Evolutionary conservation across 2,888 invertebrate species (phyloP), one percentile per base, ranked within the genome.

Genomic region (Ctenicera cuprea): DNA sequence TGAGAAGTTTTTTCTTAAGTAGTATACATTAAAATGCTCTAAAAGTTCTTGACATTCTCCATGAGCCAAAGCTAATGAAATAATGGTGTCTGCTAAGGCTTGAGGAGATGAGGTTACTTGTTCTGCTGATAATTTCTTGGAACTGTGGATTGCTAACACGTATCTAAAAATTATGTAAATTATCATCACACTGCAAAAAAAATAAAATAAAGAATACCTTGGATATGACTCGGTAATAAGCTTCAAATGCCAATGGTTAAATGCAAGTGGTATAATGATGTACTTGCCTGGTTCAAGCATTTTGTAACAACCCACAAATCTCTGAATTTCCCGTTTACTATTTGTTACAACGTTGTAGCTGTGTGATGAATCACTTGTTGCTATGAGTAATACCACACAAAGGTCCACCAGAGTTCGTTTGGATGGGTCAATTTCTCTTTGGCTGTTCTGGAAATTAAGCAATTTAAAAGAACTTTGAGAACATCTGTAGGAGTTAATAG

Each of bases 231-330:
- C 89, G 9, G 93, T 91, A 83, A 94, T 94, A 79, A 96, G 91
- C 1, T 95, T 96, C 0, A 96, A 96, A 85, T 96, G 96, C 98
- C 98, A 98, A 86, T 98, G 97, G 88, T 97, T 98, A 88, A 98
- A 98, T 4, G 98, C 97, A 66, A 97, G 88, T 79, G 97, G 96
- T 12, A 97, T 95, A 0, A 97, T 93, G 65, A 97, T 91, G 86
- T 98, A 98, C 84, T 95, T 92, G 79, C 97, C 97, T 37, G 96
- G 94, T 84, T 98, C 97, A 61, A 98, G 88, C 96, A 98, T 97
- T 86, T 96, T 96, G 87, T 96, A 96, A 84, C 97, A 97, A 54
- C 97, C 97, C 12, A 98, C 97, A 88, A 97, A 98, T 65, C 97
- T 97, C 30, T 96, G 92, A 4, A 91, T 94, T 88, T 95, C 95